Base-by-base conservation (phyloP, 2,113 vertebrate genomes). In the Siphamia tubifer region DNA sequence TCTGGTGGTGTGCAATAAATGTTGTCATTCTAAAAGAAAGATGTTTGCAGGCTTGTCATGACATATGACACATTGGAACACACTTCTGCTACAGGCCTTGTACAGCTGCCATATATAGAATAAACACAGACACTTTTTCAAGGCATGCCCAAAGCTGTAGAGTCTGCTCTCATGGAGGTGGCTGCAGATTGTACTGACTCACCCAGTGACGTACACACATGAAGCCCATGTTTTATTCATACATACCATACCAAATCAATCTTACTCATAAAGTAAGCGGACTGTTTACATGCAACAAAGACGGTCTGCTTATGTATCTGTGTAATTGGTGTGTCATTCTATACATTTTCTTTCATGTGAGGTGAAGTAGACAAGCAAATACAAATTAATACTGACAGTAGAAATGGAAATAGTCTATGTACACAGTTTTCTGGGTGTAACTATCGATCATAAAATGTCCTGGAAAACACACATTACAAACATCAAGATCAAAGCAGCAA, bases 41-140 rank as follows among this genome's bases (percentile, higher is more conserved):
- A 74, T 74, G 53, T 70, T 53, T 71, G 43, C 56, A 27, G 54
- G 58, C 64, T 49, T 76, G 69, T 83, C 75, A 67, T 67, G 27
- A 54, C 57, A 61, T 25, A 30, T 73, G 70, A 85, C 80, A 76
- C 70, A 20, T 54, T 44, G n/a, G 21, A 65, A 73, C 57, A 25
- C 23, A 61, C 42, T 75, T 69, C 78, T 53, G 40, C 79, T 43
- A 55, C 47, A 19, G 73, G 81, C 77, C 45, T 35, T 35, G 53
- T 72, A 24, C 54, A 52, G 58, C 71, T 79, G 63, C 75, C 25
- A 6, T 30, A 79, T 77, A 68, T 71, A 73, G 68, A 75, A 72
- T 58, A 61, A 81, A 79, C 72, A 84, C n/a, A 77, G 79, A 89
- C 74, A 55, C 15, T 3, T 76, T 76, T 15, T 47, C 39, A 77